These are phyloP conservation scores for Acrobasis consociella DNA, from an alignment of 2,888 invertebrate genomes.

Conservation along the genomic window DNA sequence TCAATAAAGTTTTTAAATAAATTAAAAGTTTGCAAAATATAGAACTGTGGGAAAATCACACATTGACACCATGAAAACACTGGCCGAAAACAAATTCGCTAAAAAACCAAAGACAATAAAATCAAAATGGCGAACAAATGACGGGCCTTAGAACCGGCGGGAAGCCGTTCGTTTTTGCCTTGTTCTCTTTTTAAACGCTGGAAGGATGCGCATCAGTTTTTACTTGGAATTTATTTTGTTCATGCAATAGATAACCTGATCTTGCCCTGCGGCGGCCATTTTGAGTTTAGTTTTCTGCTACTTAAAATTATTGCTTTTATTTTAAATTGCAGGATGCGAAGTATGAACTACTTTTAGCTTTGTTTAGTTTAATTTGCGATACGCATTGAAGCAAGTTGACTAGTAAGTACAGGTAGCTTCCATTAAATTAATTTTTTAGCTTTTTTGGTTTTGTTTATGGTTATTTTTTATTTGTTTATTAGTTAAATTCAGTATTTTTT, in stretches of 20 bases:
- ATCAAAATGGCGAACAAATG: slow-evolving; percentile 56
- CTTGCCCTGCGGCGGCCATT: slow-evolving; percentile 62
- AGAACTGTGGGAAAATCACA: too few species aligned
- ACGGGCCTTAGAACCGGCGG: slow-evolving; percentile 45
- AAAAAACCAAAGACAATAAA: slow-evolving; percentile 53
- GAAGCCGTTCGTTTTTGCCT: slow-evolving; percentile 45
- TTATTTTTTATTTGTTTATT: too few species aligned
- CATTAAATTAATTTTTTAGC: too few species aligned
- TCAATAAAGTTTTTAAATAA: too few species aligned
- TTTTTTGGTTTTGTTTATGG: too few species aligned
- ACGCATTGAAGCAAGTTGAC: background rate
- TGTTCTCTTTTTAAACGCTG: slow-evolving; percentile 59
- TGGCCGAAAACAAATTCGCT: background rate
- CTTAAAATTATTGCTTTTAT: slow-evolving; percentile 63
- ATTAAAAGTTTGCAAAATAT: too few species aligned
- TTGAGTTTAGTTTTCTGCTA: slow-evolving; percentile 69
- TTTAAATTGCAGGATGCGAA: slow-evolving; percentile 29
- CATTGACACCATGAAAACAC: background rate
- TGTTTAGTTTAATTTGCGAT: background rate
- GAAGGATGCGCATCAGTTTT: slow-evolving; percentile 72
- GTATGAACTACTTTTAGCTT: slow-evolving; percentile 11
- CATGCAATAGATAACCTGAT: slow-evolving; percentile 59
- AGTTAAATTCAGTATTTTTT: too few species aligned
- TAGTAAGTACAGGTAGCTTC: background rate
- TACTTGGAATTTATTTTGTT: slow-evolving; percentile 63